Evolutionary conservation across 2,797 vertebrate species (phyloP).

Genomic region (Chromis chromis): DNA sequence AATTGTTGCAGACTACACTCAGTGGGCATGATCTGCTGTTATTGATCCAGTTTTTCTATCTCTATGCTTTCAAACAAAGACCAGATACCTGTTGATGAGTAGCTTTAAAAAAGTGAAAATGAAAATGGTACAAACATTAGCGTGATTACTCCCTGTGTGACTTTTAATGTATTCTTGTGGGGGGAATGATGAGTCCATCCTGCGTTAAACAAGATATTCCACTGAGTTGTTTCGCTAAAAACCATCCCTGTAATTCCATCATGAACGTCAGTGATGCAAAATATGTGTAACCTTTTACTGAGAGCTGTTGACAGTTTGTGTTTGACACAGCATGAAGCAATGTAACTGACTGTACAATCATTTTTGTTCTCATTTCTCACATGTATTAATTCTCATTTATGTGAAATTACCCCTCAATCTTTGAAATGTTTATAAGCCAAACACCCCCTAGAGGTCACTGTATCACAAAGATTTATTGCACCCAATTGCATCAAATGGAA

Average conservation of each 20-base stretch:
- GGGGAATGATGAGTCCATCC: neutral
- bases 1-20: neutral
- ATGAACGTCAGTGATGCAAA: neutral
- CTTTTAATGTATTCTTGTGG: neutral
- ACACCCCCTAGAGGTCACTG: slow-evolving; percentile 46
- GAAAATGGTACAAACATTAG: neutral
- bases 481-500: neutral
- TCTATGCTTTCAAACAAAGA: neutral
- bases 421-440: neutral
- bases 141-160: neutral
- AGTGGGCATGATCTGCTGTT: neutral
- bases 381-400: slow-evolving; percentile 3
- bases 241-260: neutral
- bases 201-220: neutral
- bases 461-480: neutral
- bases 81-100: neutral
- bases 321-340: neutral
- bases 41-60: neutral
- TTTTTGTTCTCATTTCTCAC: neutral
- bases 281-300: neutral
- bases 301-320: neutral
- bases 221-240: neutral
- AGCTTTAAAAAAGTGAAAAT: neutral
- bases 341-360: neutral
- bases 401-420: neutral